phyloP scores from a whole-genome alignment of 2,888 invertebrate genomes.

The Morpho helenor region DNA sequence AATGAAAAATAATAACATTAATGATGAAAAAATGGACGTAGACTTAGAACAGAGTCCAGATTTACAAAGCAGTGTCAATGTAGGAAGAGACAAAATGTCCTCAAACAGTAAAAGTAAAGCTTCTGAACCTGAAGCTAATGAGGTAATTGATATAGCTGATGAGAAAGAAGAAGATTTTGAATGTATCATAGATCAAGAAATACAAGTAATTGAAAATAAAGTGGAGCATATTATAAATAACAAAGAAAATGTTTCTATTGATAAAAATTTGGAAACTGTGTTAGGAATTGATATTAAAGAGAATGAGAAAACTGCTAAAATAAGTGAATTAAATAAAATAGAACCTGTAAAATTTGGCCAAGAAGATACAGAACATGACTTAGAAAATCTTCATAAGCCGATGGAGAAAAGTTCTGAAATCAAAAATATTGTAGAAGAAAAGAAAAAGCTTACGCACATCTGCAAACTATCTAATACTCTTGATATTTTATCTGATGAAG shows the following conservation, averaged over 20 bases:
- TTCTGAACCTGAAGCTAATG: constrained; percentile 7
- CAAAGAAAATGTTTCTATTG: not conserved
- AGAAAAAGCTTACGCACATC: constrained; percentile 33
- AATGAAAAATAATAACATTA: constrained; percentile 6
- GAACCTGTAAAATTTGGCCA: not conserved
- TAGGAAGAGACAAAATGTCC: not conserved
- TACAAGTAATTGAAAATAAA: constrained; percentile 8
- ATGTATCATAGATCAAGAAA: constrained; percentile 3
- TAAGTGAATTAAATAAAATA: no score
- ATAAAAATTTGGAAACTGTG: constrained; percentile 6
- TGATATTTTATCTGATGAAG: constrained; percentile 65
- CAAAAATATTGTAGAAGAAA: constrained; percentile 14
- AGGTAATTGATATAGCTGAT: constrained; percentile 24
- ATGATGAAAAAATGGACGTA: not conserved
- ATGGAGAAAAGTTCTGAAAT: not conserved
- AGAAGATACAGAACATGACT: not conserved
- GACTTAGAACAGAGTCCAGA: not conserved
- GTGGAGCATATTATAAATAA: constrained; percentile 1
- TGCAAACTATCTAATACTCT: constrained; percentile 59
- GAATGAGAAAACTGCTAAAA: not conserved
- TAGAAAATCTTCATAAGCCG: not conserved
- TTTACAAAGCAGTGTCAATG: not conserved
- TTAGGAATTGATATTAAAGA: not conserved
- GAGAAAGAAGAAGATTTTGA: constrained; percentile 19
- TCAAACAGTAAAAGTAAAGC: constrained; percentile 6